These are phyloP conservation scores for Aromia moschata DNA, from an alignment of 2,888 invertebrate species.

Conservation along the genomic window DNA sequence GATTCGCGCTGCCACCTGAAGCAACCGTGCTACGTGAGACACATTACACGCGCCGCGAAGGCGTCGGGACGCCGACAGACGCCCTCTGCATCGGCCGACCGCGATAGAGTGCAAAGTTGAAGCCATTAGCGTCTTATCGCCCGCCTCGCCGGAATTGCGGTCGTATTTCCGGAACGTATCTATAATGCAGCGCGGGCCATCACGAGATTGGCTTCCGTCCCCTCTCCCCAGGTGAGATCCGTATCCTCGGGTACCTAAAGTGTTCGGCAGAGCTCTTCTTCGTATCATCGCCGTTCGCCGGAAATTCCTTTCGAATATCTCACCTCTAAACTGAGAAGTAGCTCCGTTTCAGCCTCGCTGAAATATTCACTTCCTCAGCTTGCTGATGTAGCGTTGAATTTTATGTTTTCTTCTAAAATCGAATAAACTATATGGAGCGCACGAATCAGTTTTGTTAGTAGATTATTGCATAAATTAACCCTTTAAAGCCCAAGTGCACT, in stretches of 20 bases:
- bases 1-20: too few relatives aligned
- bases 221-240: slow-evolving; percentile 53
- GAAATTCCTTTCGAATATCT: slow-evolving; percentile 47
- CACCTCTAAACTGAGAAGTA: slow-evolving; percentile 34
- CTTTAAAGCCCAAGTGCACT: too few relatives aligned
- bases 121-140: slow-evolving; percentile 69
- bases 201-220: slow-evolving; percentile 57
- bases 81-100: slow-evolving; percentile 49
- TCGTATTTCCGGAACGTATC: slow-evolving; percentile 65
- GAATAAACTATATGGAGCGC: too few relatives aligned
- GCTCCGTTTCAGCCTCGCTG: slow-evolving; percentile 35
- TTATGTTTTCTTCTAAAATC: too few relatives aligned
- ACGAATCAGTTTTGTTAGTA: too few relatives aligned
- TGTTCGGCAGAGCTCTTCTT: slow-evolving; percentile 42
- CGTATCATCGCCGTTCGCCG: slow-evolving; percentile 47
- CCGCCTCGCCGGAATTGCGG: slow-evolving; percentile 63
- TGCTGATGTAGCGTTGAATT: too few relatives aligned
- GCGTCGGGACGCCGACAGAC: slow-evolving; percentile 38
- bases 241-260: slow-evolving; percentile 39
- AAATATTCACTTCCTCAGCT: slow-evolving; percentile 11
- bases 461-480: too few relatives aligned
- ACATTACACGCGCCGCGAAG: slow-evolving; percentile 37
- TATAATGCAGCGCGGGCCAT: slow-evolving; percentile 63
- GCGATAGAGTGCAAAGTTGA: slow-evolving; percentile 70
- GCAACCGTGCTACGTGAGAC: slow-evolving; percentile 22